A percentile compares a stretch with the other conserved stretches of the same genome.
These are phyloP conservation scores for Rhodinocichla rosea DNA, from an alignment of 2,113 vertebrate genomes.

Conservation along the genomic window DNA sequence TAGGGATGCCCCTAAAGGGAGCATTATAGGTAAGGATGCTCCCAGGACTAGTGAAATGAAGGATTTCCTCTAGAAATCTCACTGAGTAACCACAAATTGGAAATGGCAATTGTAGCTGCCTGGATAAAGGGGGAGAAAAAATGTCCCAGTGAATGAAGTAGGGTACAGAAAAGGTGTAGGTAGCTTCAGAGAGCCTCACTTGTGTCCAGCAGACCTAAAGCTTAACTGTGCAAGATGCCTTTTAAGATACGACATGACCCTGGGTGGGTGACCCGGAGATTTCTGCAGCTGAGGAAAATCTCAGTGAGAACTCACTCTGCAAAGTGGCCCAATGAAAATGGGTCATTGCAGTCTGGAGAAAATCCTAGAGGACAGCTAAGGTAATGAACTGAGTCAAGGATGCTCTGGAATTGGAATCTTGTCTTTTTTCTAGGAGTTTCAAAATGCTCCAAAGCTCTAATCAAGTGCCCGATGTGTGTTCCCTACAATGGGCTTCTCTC, in stretches of 20 bases:
- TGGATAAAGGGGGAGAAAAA: background rate
- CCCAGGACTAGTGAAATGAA: background rate
- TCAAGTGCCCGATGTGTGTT: background rate
- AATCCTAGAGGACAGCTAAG: background rate
- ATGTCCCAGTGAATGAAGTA: background rate
- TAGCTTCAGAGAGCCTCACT: background rate
- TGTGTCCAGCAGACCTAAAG: background rate
- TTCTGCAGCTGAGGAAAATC: background rate
- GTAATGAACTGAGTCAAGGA: background rate
- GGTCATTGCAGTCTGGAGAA: background rate
- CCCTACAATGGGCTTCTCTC: background rate
- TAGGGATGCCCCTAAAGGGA: background rate
- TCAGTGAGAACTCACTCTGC: background rate
- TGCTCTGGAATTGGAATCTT: background rate
- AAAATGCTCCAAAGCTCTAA: background rate
- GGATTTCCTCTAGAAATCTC: background rate
- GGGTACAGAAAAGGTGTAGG: background rate
- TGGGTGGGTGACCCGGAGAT: background rate
- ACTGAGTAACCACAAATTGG: background rate
- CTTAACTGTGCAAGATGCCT: background rate
- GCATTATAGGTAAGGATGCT: background rate
- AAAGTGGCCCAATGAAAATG: background rate
- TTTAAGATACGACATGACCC: background rate
- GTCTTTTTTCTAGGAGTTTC: background rate
- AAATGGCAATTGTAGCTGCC: background rate